phyloP scores from a whole-genome alignment of 37 sponge, comb jelly and placozoan genomes.

The Halisarca cf. caerulea region DNA sequence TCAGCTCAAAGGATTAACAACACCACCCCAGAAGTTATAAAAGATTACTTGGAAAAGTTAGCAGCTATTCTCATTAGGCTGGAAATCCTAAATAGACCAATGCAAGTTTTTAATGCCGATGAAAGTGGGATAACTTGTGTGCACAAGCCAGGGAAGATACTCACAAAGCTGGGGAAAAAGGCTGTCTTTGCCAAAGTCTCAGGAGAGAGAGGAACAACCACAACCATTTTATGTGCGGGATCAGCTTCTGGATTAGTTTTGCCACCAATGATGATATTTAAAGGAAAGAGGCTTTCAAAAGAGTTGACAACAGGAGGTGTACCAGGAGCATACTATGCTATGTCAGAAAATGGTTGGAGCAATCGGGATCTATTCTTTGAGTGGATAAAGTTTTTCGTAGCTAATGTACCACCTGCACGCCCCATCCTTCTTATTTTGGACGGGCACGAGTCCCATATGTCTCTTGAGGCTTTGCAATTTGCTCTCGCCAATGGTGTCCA shows the following conservation, averaged over 20 bases:
- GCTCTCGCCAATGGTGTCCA: too few species aligned
- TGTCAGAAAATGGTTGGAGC: conserved; percentile 37
- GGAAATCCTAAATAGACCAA: conserved; percentile 37
- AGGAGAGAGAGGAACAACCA: conserved; percentile 54
- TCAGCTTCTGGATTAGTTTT: conserved; percentile 47
- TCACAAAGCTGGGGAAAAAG: conserved; percentile 7
- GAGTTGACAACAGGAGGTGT: conserved; percentile 22
- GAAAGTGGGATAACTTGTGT: conserved; percentile 29
- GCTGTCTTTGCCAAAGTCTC: conserved; percentile 45
- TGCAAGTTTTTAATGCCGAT: conserved; percentile 46
- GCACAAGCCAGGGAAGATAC: conserved; percentile 31
- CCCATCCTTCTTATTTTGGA: too few species aligned
- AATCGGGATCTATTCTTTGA: neutral
- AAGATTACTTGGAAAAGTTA: conserved; percentile 37
- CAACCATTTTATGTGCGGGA: conserved; percentile 45
- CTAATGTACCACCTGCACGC: conserved; percentile 6
- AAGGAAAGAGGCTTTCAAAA: conserved; percentile 26
- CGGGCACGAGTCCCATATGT: too few species aligned
- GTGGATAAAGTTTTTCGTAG: conserved; percentile 49
- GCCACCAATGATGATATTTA: conserved; percentile 62
- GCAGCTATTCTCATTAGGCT: conserved; percentile 24
- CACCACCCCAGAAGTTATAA: too few species aligned
- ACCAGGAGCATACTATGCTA: conserved; percentile 26
- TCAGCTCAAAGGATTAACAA: too few species aligned
- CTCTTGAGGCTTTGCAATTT: too few species aligned